Evolutionary conservation across 1,140 invertebrate genomes (phyloP), one percentile per base, ranked within the genome.

Genomic region (Monomorium pharaonis): DNA sequence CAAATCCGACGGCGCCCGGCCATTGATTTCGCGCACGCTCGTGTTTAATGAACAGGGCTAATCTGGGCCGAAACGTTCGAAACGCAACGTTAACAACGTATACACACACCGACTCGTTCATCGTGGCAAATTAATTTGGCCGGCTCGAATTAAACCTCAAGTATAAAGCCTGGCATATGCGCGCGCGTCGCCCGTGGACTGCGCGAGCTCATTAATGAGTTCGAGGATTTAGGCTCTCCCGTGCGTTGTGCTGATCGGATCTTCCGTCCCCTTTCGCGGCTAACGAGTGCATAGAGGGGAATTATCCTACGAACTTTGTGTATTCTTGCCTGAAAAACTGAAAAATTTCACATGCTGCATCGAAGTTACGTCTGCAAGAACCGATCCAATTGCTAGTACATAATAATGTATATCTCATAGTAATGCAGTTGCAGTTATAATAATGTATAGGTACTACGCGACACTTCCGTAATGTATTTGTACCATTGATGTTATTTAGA

Each of bases 111-210:
- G 87, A 92, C 91, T 93, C 89, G 92, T 92, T 93, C 92, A 94
- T 94, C 92, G 92, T 91, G 91, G 92, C 92, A 92, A 94, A 95
- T 94, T 94, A 94, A 94, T 94, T 92, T 92, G 90, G 90, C 88
- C 87, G 86, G 90, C 84, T 72, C 88, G 93, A 93, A 93, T 94
- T 94, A 93, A 94, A 94, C 89, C 92, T 94, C 92, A 94, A 94
- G 92, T 93, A 93, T 92, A 92, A 92, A 91, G 90, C 92, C 69
- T 85, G 86, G 84, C 63, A 62, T 37, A 75, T 24, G 63, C 24
- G 60, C 33, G 90, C 86, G 87, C 84, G 88, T 86, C 87, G 88
- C 86, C 83, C 85, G 87, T 85, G 85, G 65, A 86, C 83, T 56
- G 60, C 83, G 87, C 84, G 51, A 86, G 72, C 88, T 89, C 91